Evolutionary conservation across 2,113 vertebrate genomes (phyloP).

Genomic region (Centropus bengalensis): DNA sequence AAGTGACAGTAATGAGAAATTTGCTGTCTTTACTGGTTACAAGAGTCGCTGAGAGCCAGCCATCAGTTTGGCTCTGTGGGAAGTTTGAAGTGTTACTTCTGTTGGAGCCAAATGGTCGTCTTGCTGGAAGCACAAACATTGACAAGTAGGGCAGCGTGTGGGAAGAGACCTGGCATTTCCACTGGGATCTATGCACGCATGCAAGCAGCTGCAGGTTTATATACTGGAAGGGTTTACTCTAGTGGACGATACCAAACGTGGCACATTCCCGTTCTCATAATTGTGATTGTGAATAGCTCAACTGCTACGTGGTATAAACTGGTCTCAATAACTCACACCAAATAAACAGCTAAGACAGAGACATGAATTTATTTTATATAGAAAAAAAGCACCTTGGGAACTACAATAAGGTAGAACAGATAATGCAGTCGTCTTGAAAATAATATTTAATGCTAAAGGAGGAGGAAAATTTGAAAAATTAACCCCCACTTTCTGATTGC

Average conservation of each 20-base stretch:
- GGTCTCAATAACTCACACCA: neutral
- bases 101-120: neutral
- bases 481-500: neutral
- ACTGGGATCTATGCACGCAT: neutral
- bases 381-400: neutral
- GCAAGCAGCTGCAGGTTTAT: neutral
- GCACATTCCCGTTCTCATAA: fast-evolving
- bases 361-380: neutral
- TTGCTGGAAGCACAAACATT: slow-evolving; percentile 44
- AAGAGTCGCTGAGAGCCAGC: neutral
- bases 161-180: neutral
- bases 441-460: neutral
- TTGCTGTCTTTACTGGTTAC: slow-evolving; percentile 2
- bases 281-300: neutral
- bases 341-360: neutral
- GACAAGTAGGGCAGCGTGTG: neutral
- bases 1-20: neutral
- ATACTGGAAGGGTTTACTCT: neutral
- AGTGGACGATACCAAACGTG: neutral
- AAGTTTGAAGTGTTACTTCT: neutral
- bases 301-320: neutral
- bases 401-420: neutral
- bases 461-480: neutral
- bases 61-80: neutral
- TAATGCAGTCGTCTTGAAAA: neutral